Conservation (phyloP, 2,113 vertebrate genomes). For the Carassius auratus region DNA sequence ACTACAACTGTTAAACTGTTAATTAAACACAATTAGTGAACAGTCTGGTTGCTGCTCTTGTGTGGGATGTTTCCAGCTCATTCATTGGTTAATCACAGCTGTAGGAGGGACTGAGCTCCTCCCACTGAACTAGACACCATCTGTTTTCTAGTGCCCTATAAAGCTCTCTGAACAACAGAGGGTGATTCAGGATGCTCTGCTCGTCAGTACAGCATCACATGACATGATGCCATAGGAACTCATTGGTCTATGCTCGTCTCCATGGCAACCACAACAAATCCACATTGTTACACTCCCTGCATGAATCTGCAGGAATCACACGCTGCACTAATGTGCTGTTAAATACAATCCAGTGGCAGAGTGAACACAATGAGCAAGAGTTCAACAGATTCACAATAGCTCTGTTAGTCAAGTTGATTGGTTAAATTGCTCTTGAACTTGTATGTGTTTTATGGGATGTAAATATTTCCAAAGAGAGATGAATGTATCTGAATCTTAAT, state of each 20-base stretch:
- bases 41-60: background rate
- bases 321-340: slow-evolving; percentile 28
- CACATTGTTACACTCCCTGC: slow-evolving; percentile 17
- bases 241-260: slow-evolving; percentile 29
- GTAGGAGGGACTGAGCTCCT: slow-evolving; percentile 18
- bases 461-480: background rate
- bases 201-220: slow-evolving; percentile 42
- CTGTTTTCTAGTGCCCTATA: slow-evolving; percentile 33
- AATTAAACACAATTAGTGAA: background rate
- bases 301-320: slow-evolving; percentile 33
- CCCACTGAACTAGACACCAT: slow-evolving; percentile 43
- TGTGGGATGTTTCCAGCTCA: background rate
- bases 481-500: background rate
- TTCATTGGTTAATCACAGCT: slow-evolving; percentile 16
- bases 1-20: background rate
- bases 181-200: slow-evolving; percentile 45
- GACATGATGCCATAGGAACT: slow-evolving; percentile 39
- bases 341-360: background rate
- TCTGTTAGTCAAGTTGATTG: background rate
- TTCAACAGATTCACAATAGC: background rate
- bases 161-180: slow-evolving; percentile 28
- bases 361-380: background rate
- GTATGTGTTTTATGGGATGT: background rate
- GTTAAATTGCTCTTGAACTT: background rate
- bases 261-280: slow-evolving; percentile 43